Conservation (phyloP, 2,797 vertebrate genomes). For the Tokudaia tokunoshimensis region DNA sequence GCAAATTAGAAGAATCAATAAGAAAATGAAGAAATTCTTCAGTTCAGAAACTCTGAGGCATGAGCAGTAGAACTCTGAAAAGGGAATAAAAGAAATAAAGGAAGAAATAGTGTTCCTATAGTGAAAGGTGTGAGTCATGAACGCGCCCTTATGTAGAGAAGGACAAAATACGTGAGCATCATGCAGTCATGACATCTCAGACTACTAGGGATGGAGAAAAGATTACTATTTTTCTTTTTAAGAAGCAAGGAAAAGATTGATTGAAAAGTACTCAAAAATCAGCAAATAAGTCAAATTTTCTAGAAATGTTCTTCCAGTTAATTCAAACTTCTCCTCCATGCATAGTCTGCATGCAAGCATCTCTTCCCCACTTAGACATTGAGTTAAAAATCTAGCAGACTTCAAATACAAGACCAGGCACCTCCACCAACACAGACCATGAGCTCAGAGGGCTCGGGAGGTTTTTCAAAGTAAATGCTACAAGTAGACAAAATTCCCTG, state of each 20-base stretch:
- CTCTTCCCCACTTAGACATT: background rate
- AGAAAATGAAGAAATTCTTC: constrained; percentile 25
- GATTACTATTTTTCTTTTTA: background rate
- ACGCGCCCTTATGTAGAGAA: background rate
- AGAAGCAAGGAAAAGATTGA: background rate
- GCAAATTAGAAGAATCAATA: background rate
- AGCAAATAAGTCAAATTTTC: background rate
- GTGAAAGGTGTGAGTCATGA: background rate
- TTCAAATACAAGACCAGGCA: background rate
- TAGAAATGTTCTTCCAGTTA: constrained; percentile 19
- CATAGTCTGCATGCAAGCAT: background rate
- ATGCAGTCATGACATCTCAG: background rate
- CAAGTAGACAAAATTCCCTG: background rate
- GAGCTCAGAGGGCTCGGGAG: background rate
- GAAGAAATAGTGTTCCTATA: background rate
- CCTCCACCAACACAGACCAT: background rate
- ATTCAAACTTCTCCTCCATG: background rate
- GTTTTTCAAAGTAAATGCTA: background rate
- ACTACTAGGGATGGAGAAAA: background rate
- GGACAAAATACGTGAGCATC: background rate
- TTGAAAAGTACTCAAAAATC: constrained; percentile 30
- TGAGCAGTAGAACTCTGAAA: background rate
- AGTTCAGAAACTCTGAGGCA: background rate
- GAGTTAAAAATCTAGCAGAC: background rate
- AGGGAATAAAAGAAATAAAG: background rate